phyloP scores from a whole-genome alignment of 2,797 vertebrate genomes.

The Pipistrellus pipistrellus region DNA sequence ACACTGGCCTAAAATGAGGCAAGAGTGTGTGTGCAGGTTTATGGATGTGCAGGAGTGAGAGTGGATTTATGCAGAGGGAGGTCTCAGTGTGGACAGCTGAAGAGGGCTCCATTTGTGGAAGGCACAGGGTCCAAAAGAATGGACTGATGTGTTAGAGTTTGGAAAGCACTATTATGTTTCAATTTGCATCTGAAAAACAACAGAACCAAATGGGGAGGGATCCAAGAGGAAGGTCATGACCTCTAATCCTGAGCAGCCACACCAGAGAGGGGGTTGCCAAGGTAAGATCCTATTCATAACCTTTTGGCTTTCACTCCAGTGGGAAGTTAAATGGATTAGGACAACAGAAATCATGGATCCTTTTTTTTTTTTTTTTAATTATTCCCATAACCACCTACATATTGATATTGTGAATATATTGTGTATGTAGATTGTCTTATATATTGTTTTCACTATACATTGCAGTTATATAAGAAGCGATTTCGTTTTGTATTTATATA shows the following conservation, averaged over 20 bases:
- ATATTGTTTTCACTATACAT: background rate
- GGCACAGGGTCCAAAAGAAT: background rate
- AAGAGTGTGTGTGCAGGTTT: background rate
- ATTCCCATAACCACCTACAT: background rate
- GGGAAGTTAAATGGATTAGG: background rate
- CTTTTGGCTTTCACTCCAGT: background rate
- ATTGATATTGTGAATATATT: fast-evolving
- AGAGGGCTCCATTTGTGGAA: background rate
- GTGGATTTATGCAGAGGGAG: background rate
- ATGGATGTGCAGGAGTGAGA: fast-evolving
- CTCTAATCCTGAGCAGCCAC: background rate
- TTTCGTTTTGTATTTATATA: background rate
- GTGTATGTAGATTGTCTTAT: fast-evolving
- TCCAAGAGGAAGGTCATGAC: background rate
- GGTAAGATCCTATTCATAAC: fast-evolving
- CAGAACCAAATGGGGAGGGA: fast-evolving
- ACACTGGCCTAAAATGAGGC: background rate
- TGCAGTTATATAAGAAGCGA: too few relatives aligned
- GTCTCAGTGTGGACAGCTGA: fast-evolving
- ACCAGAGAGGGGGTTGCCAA: background rate
- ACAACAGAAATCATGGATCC: background rate
- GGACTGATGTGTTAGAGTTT: background rate
- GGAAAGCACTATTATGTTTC: background rate
- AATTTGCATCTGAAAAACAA: background rate
- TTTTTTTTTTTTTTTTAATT: background rate